These are phyloP conservation scores for Chirona hameri DNA, from an alignment of 2,888 invertebrate species.

Conservation along the genomic window DNA sequence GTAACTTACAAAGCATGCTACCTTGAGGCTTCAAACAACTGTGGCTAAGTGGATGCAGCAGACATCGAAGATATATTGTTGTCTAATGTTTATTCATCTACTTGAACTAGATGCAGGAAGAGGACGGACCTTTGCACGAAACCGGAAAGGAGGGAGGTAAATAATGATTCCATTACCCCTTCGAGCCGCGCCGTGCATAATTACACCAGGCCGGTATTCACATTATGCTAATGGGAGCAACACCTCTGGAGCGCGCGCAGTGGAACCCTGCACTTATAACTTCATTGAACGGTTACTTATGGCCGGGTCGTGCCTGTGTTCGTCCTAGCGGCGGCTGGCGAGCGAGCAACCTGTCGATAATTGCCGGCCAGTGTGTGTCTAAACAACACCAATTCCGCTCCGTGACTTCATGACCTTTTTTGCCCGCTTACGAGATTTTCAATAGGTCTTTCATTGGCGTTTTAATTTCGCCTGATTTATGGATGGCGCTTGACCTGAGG, in stretches of 20 bases:
- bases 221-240: constrained; percentile 22
- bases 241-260: neutral
- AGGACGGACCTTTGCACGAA: neutral
- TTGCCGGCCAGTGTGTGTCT: neutral
- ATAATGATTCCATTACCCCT: constrained; percentile 10
- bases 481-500: neutral
- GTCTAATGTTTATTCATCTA: neutral
- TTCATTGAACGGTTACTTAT: constrained; percentile 8
- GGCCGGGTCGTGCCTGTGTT: neutral
- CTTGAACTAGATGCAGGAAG: neutral
- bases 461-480: neutral
- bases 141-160: neutral
- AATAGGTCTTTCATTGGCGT: constrained; percentile 3
- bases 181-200: neutral
- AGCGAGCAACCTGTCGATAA: neutral
- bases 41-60: no score
- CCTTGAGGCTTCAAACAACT: no score
- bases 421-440: neutral
- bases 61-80: neutral
- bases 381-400: constrained; percentile 9
- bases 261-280: neutral
- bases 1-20: no score
- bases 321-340: neutral
- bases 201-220: neutral
- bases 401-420: constrained; percentile 7